phyloP scores from a whole-genome alignment of 2,113 vertebrate species.

The Corythaixoides concolor region DNA sequence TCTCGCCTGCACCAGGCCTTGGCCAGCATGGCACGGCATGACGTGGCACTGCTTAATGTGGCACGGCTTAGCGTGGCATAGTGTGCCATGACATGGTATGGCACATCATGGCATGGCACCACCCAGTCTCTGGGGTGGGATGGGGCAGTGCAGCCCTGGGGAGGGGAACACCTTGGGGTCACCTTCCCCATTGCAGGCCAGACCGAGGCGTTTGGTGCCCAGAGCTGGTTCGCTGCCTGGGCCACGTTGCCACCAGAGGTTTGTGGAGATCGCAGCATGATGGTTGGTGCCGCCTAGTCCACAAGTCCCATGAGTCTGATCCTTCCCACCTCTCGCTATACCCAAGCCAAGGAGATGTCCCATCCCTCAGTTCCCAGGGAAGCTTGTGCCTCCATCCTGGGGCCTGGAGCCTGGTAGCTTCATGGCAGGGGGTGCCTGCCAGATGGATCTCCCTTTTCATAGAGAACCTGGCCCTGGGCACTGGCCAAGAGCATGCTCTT shows the following conservation, averaged over 20 bases:
- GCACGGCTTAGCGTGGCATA: too few species aligned
- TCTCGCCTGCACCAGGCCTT: neutral
- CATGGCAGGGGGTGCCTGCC: neutral
- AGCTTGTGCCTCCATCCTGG: neutral
- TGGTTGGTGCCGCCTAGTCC: neutral
- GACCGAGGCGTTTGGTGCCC: neutral
- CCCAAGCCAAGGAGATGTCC: neutral
- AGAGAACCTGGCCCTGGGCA: neutral
- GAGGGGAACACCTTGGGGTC: neutral
- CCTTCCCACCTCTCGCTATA: neutral
- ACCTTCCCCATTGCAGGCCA: neutral
- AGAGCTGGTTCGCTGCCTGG: neutral
- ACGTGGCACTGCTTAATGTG: neutral
- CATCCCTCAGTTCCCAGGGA: neutral
- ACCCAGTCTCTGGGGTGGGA: neutral
- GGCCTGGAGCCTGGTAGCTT: neutral
- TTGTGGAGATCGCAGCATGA: neutral
- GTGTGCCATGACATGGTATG: neutral
- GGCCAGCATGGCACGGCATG: neutral
- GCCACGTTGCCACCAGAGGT: neutral
- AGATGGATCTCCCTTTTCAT: neutral
- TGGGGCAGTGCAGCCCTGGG: neutral
- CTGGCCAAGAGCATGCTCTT: neutral
- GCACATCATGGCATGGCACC: neutral
- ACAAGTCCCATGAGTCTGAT: neutral